Conservation (phyloP, 2,888 invertebrate species). For the Matsumyia berberina region DNA sequence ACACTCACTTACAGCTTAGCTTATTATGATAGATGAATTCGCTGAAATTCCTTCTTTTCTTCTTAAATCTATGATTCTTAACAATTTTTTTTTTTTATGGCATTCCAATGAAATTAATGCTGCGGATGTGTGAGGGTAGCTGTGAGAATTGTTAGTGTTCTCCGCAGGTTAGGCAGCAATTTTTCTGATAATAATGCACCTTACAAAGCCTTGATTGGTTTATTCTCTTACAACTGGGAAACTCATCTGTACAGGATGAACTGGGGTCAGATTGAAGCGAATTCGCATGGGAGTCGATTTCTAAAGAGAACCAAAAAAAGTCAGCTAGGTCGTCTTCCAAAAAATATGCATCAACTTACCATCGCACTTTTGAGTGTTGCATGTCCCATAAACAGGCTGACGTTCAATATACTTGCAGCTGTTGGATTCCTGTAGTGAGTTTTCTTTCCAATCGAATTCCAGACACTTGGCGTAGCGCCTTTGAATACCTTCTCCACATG, state of each 20-base stretch:
- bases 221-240: conserved; percentile 91
- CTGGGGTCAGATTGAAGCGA: conserved; percentile 75
- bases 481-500: conserved; percentile 86
- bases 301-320: conserved; percentile 46
- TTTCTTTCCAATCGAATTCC: conserved; percentile 81
- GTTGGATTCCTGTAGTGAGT: conserved; percentile 83
- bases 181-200: conserved; percentile 92
- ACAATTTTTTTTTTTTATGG: conserved; percentile 25
- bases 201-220: conserved; percentile 93
- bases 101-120: conserved; percentile 27
- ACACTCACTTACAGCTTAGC: conserved; percentile 36
- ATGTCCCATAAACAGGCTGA: conserved; percentile 84
- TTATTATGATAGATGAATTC: conserved; percentile 5
- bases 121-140: neutral
- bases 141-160: conserved; percentile 58
- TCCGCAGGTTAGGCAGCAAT: conserved; percentile 90
- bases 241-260: conserved; percentile 86
- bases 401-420: conserved; percentile 84
- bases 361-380: conserved; percentile 85
- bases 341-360: conserved; percentile 77
- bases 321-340: neutral
- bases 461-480: conserved; percentile 86
- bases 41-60: neutral
- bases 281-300: conserved; percentile 58
- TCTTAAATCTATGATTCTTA: conserved; percentile 32